Conservation (phyloP, 2,797 vertebrate genomes). For the Sebastes melanostomus region DNA sequence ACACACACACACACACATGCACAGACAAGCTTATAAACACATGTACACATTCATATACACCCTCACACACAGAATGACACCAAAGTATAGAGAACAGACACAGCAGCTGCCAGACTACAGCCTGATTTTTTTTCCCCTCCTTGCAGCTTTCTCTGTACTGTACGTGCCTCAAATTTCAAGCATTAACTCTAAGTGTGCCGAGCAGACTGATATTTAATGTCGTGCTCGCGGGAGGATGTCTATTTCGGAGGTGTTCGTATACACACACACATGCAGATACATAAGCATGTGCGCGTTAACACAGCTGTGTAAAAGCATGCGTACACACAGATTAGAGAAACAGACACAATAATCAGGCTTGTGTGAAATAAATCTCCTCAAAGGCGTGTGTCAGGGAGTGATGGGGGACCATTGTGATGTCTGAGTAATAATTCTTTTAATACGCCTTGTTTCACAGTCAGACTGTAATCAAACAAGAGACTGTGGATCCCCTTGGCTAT, state of each 20-base stretch:
- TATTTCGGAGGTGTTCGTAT: conserved; percentile 34
- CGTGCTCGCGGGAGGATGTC: conserved; percentile 34
- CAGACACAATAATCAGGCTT: conserved; percentile 56
- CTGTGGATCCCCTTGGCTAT: conserved; percentile 66
- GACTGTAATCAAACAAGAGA: conserved; percentile 77
- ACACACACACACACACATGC: not conserved
- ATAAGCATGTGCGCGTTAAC: not conserved
- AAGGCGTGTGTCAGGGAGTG: conserved; percentile 61
- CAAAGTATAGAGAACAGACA: conserved; percentile 68
- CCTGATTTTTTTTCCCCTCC: conserved; percentile 17
- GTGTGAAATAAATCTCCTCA: conserved; percentile 71
- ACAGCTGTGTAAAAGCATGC: not conserved
- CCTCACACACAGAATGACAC: conserved; percentile 61
- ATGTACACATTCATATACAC: conserved; percentile 49
- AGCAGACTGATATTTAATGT: conserved; percentile 59
- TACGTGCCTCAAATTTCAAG: conserved; percentile 80
- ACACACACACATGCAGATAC: not conserved
- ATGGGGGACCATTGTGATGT: conserved; percentile 68
- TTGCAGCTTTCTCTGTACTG: conserved; percentile 66
- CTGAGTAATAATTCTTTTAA: conserved; percentile 75
- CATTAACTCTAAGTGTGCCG: conserved; percentile 65
- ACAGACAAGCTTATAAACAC: conserved; percentile 38
- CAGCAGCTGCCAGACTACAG: conserved; percentile 73
- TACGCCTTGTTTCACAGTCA: conserved; percentile 72
- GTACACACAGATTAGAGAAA: conserved; percentile 37